Evolutionary conservation across 2,888 invertebrate species (phyloP).

Genomic region (Aplocera efformata): DNA sequence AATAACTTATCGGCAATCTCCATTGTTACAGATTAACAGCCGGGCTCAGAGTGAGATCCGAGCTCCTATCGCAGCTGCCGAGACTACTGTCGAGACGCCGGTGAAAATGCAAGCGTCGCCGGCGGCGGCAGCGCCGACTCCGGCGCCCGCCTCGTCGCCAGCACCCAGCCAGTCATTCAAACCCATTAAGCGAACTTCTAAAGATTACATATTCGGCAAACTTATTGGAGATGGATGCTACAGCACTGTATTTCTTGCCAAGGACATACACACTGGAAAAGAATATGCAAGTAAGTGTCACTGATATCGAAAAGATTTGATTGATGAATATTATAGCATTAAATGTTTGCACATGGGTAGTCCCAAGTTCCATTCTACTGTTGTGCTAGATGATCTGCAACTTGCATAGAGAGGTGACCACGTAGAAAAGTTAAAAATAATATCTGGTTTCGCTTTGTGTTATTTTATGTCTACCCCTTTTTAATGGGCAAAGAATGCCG

Average conservation of each 20-base stretch:
- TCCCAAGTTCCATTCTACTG: too few relatives aligned
- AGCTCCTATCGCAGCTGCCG: slow-evolving; percentile 79
- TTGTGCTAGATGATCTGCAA: too few relatives aligned
- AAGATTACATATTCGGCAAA: slow-evolving; percentile 97
- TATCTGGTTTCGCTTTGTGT: too few relatives aligned
- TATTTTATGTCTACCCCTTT: too few relatives aligned
- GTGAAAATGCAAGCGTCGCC: slow-evolving; percentile 75
- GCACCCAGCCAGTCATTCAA: slow-evolving; percentile 62
- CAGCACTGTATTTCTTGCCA: slow-evolving; percentile 96
- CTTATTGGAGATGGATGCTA: slow-evolving; percentile 98
- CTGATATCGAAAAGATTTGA: too few relatives aligned
- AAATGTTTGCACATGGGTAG: too few relatives aligned
- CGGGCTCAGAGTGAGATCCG: slow-evolving; percentile 64
- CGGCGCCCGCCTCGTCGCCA: slow-evolving; percentile 61
- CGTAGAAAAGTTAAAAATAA: too few relatives aligned
- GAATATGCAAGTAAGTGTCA: slow-evolving; percentile 95
- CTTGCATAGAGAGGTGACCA: too few relatives aligned
- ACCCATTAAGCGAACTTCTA: slow-evolving; percentile 85
- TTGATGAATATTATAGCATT: too few relatives aligned
- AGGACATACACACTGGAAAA: slow-evolving; percentile 92
- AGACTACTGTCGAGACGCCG: slow-evolving; percentile 72
- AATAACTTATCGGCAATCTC: slow-evolving; percentile 14
- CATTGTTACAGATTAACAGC: slow-evolving; percentile 66
- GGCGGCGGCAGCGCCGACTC: slow-evolving; percentile 62
- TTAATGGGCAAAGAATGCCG: too few relatives aligned